phyloP scores from a whole-genome alignment of 2,113 vertebrate genomes.

The Rutilus rutilus region DNA sequence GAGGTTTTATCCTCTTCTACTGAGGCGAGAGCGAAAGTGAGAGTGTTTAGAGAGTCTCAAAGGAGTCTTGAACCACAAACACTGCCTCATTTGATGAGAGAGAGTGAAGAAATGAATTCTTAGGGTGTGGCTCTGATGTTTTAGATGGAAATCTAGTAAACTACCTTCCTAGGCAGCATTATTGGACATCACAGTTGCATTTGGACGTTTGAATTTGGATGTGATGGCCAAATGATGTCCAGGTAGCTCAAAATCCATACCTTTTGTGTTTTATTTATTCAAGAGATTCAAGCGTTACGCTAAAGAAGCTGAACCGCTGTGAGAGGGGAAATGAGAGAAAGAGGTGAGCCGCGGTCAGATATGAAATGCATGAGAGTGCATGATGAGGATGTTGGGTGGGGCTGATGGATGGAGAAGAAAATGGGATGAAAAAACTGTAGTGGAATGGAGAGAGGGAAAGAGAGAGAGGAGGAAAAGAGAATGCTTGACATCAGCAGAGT shows the following conservation, averaged over 20 bases:
- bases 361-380: constrained; percentile 3
- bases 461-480: background rate
- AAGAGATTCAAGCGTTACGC: background rate
- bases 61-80: background rate
- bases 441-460: background rate
- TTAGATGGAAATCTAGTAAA: background rate
- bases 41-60: background rate
- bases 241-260: background rate
- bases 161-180: background rate
- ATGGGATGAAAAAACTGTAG: background rate
- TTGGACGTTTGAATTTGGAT: background rate
- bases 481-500: constrained; percentile 37
- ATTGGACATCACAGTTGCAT: no score
- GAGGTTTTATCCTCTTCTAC: background rate
- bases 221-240: background rate
- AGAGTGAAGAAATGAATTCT: background rate
- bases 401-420: constrained; percentile 37
- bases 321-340: background rate
- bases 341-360: background rate
- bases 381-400: background rate
- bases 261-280: background rate
- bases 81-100: background rate
- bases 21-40: background rate
- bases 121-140: background rate
- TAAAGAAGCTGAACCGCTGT: background rate